These are phyloP conservation scores for Probosciger aterrimus DNA, from an alignment of 2,113 vertebrate species.

Conservation along the genomic window DNA sequence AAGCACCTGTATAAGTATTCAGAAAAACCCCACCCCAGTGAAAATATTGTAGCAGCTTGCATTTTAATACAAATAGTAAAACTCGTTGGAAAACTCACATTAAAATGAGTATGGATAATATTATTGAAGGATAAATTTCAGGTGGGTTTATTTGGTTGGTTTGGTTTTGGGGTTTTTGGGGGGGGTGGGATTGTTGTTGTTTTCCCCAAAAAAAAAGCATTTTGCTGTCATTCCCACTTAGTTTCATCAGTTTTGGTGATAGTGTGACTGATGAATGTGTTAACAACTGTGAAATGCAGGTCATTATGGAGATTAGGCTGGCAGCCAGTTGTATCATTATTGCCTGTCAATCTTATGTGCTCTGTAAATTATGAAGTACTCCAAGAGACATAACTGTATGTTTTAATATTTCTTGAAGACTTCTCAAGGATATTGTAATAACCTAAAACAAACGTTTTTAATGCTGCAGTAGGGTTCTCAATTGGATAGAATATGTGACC, in stretches of 20 bases:
- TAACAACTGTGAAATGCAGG: conserved; percentile 11
- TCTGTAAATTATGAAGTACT: not conserved
- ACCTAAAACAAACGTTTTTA: conserved; percentile 9
- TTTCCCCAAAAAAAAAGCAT: not conserved
- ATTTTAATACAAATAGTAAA: not conserved
- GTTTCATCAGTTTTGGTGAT: not conserved
- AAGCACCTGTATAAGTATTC: not conserved
- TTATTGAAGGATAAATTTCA: not conserved
- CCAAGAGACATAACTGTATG: not conserved
- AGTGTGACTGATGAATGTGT: not conserved
- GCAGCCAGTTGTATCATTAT: not conserved
- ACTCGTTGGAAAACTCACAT: not conserved
- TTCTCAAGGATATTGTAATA: conserved; percentile 16
- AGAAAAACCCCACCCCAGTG: not conserved
- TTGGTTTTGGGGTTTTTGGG: not conserved
- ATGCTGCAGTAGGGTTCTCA: not conserved
- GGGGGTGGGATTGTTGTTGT: too few relatives aligned
- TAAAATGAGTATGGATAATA: not conserved
- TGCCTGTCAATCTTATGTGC: not conserved
- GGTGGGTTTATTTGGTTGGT: not conserved
- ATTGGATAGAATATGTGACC: not conserved
- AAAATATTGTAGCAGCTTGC: conserved; percentile 12
- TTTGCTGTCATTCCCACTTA: not conserved
- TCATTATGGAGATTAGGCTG: not conserved
- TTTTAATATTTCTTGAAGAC: not conserved